These are phyloP conservation scores for Drosophila prolongata DNA, from an alignment of 2,888 invertebrate genomes.

Conservation along the genomic window DNA sequence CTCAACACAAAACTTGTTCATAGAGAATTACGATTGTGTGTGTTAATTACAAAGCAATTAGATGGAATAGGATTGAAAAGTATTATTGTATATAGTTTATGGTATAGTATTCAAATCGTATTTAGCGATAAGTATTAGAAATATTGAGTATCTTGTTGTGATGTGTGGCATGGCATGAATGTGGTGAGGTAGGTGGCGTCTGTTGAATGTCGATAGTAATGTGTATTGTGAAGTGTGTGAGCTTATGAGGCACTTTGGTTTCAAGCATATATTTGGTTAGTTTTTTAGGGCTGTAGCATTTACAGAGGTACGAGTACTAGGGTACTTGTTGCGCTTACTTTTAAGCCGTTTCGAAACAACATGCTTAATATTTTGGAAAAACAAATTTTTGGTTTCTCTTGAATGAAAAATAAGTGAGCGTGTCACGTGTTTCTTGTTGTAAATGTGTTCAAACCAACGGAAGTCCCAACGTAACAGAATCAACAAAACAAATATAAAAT, in stretches of 20 bases:
- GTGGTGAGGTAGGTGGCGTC: conserved; percentile 23
- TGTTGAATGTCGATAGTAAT: conserved; percentile 27
- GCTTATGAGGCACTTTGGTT: conserved; percentile 56
- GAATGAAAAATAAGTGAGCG: conserved; percentile 74
- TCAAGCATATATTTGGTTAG: conserved; percentile 64
- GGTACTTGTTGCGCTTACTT: conserved; percentile 70
- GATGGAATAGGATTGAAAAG: conserved; percentile 59
- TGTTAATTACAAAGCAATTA: conserved; percentile 73
- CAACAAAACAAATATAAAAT: conserved; percentile 24
- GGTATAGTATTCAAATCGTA: conserved; percentile 46
- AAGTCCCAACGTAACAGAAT: conserved; percentile 26
- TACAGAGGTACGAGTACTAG: conserved; percentile 69
- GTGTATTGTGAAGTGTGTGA: conserved; percentile 12
- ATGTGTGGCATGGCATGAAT: conserved; percentile 37
- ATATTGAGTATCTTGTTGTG: conserved; percentile 47
- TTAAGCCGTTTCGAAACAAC: conserved; percentile 71
- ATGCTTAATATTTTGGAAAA: conserved; percentile 68
- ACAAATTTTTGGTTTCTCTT: conserved; percentile 43
- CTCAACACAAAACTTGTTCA: conserved; percentile 47
- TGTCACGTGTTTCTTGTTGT: conserved; percentile 74
- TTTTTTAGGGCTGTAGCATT: conserved; percentile 66
- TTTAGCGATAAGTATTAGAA: conserved; percentile 52
- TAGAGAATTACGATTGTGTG: conserved; percentile 53
- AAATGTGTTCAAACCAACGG: conserved; percentile 58
- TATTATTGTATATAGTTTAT: conserved; percentile 50